Base-by-base conservation (phyloP, 2,113 vertebrate species). In the Stigmatopora argus region DNA sequence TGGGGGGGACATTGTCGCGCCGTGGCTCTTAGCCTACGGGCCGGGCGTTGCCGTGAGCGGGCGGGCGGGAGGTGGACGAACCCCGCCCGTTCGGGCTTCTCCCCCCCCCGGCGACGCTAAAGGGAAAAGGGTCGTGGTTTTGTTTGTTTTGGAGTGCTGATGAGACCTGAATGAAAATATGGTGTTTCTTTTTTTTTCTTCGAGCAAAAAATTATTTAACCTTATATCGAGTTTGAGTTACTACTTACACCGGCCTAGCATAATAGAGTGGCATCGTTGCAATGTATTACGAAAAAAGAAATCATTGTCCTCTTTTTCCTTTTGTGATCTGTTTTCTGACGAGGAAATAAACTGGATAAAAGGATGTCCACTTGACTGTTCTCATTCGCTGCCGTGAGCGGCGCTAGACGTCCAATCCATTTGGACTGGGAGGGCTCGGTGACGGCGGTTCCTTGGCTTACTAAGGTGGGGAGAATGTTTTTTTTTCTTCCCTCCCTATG, bases 151-250 rank as follows among this genome's bases (percentile, higher is more conserved):
- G 89, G 92, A 92, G 81, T 84, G 92, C 93, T 94, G 90, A 92
- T 92, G 89, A 90, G 64, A 93, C 78, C 82, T 75, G 78, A 71
- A 83, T 85, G 90, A 93, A 93, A 73, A 90, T 85, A 84, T 87
- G 85, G 92, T 95, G 92, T 94, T 95, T 92, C 92, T 61, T 82
- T 95, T 87, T 31, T 31, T 31, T 31, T 31, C 3, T 31, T 84
- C 91, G 93, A 83, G 89, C 90, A 86, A 93, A 91, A 90, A 91
- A 89, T 96, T 96, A 96, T 97, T 97, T 98, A 97, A 96, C 94
- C 95, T 91, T 95, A 93, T 97, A 96, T 94, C 79, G 9, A 78
- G 86, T 86, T 95, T 95, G 94, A 96, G 94, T 97, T 95, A 97
- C 94, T 96, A 98, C 94, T 96, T 94, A 94, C 94, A 94, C 91